Conservation (phyloP, 2,797 vertebrate species). For the Tapirus indicus region DNA sequence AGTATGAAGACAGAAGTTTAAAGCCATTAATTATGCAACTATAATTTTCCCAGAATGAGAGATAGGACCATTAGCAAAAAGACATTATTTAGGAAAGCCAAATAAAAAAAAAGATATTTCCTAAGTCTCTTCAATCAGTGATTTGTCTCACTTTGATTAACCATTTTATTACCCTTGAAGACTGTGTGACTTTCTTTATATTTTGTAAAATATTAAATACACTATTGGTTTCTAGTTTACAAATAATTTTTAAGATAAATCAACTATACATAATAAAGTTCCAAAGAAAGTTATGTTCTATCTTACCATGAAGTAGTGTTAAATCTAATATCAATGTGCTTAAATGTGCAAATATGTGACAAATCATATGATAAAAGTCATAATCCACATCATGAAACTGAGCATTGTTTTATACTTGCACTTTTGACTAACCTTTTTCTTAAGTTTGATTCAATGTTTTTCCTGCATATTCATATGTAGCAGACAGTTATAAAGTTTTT, state of each 20-base stretch:
- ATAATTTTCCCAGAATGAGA: background rate
- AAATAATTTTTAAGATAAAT: constrained; percentile 37
- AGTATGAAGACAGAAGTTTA: background rate
- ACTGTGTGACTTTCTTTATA: background rate
- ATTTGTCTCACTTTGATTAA: background rate
- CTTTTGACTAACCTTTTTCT: background rate
- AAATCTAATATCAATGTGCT: background rate
- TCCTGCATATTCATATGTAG: background rate
- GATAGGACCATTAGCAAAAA: background rate
- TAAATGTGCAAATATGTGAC: background rate
- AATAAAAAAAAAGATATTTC: background rate
- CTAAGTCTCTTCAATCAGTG: background rate
- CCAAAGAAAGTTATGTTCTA: background rate
- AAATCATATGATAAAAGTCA: background rate
- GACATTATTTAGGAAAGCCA: background rate
- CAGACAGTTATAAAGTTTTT: background rate
- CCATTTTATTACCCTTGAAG: background rate
- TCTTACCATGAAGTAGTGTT: background rate
- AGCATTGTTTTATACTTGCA: background rate
- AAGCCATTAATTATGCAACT: background rate
- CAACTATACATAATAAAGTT: background rate
- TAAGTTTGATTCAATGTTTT: background rate
- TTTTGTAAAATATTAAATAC: background rate
- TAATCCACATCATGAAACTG: background rate
- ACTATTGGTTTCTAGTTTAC: background rate